Evolutionary conservation across 1,140 invertebrate genomes (phyloP), one percentile per base, ranked within the genome.

Genomic region (Zelostemma sp.): DNA sequence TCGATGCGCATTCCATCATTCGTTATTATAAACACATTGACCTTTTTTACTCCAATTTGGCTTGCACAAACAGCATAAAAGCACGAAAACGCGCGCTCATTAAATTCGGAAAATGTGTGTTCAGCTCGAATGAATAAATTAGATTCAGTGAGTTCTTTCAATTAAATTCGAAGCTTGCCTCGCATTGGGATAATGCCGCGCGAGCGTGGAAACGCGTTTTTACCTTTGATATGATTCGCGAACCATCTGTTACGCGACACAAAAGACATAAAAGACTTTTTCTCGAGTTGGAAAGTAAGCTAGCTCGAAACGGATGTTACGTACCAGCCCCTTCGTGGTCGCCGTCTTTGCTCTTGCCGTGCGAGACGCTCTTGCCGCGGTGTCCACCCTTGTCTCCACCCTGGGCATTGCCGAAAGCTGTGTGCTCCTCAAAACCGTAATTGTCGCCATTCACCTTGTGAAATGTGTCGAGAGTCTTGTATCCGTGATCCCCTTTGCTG

Each of bases 361-460:
- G 69, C 56, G 73, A 76, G 12, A 55, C 55, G 33, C 61, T 69
- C 46, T 78, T 65, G 48, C 53, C 69, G 14, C 80, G 21, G 48
- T 79, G 68, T 11, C 73, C 78, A 16, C 74, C 74, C 40, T 87
- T 74, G 15, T 86, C 81, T 9, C 83, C 84, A 8, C 73, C 69
- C 0, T 67, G 55, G 19, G 55, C 74, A 14, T 80, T 82, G 8
- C 91, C 90, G 73, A 82, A 91, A 28, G 88, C 87, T 15, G 88
- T 87, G 74, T 91, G 87, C 69, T 89, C 88, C 78, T 91, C 89
- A 65, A 90, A 90, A 43, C 89, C 90, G 75, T 91, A 91, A 74
- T 89, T 87, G 78, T 92, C 90, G 1, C 90, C 90, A 14, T 88
- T 88, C 75, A 89, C 90, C 79, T 91, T 91, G 81, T 92, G 90